Percentiles rank a stretch among this genome's conserved stretches.
phyloP scores from a whole-genome alignment of 2,888 invertebrate species.

The Antitype chi region DNA sequence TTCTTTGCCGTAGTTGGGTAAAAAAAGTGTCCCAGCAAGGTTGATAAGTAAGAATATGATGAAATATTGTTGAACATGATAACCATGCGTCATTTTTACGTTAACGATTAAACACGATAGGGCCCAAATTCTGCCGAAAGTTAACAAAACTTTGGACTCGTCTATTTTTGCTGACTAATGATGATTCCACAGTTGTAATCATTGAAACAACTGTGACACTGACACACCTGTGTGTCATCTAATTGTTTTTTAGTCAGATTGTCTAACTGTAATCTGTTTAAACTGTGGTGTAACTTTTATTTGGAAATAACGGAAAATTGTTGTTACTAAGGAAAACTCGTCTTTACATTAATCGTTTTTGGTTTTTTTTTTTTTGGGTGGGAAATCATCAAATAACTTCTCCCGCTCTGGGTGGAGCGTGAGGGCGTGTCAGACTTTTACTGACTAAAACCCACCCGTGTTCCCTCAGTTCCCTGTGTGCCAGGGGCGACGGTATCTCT shows the following conservation, averaged over 20 bases:
- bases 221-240: constrained; percentile 17
- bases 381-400: too few relatives aligned
- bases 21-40: background rate
- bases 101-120: background rate
- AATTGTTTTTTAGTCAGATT: background rate
- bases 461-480: too few relatives aligned
- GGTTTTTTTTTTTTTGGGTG: too few relatives aligned
- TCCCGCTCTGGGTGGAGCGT: too few relatives aligned
- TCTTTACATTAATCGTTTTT: too few relatives aligned
- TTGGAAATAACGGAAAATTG: background rate
- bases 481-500: too few relatives aligned
- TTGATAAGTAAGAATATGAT: background rate
- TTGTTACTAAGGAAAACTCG: too few relatives aligned
- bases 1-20: too few relatives aligned
- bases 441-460: too few relatives aligned
- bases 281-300: constrained; percentile 7
- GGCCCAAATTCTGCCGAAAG: background rate
- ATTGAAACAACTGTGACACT: constrained; percentile 18
- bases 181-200: constrained; percentile 19
- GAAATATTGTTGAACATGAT: background rate
- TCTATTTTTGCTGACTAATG: constrained; percentile 20
- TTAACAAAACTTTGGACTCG: constrained; percentile 1
- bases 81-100: background rate
- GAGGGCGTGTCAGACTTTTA: too few relatives aligned
- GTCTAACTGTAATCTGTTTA: constrained; percentile 14